A percentile compares a stretch with the other conserved stretches of the same genome.
Conservation (phyloP, 2,797 vertebrate genomes). For the Erethizon dorsatum region DNA sequence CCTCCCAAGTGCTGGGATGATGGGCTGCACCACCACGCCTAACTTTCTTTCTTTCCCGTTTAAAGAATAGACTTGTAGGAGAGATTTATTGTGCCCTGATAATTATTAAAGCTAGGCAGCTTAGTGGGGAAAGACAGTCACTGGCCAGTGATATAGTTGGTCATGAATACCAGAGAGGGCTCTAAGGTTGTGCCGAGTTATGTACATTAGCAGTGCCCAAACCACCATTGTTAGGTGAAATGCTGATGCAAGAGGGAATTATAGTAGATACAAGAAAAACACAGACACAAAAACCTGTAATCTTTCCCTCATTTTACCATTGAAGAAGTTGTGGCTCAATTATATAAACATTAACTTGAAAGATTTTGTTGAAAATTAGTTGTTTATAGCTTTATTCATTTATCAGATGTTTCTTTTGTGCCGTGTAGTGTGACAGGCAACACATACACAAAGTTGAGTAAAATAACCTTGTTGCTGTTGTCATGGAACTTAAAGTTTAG, state of each 20-base stretch:
- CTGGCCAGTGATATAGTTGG: neutral
- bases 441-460: neutral
- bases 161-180: neutral
- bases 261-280: neutral
- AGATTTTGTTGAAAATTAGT: neutral
- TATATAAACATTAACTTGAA: slow-evolving; percentile 35
- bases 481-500: neutral
- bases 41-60: neutral
- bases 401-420: neutral
- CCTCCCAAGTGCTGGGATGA: neutral
- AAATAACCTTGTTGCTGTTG: neutral
- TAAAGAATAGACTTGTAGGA: neutral
- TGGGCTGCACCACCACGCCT: neutral
- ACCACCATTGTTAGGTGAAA: neutral
- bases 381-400: neutral
- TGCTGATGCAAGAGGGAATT: slow-evolving; percentile 1
- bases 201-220: neutral
- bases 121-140: neutral
- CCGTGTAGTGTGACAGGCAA: neutral
- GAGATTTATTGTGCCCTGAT: slow-evolving; percentile 13
- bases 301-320: neutral
- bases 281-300: neutral
- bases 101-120: neutral
- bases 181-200: neutral
- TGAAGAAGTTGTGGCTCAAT: neutral